Evolutionary conservation across 2,888 invertebrate genomes (phyloP).

Genomic region (Metacarcinus magister): DNA sequence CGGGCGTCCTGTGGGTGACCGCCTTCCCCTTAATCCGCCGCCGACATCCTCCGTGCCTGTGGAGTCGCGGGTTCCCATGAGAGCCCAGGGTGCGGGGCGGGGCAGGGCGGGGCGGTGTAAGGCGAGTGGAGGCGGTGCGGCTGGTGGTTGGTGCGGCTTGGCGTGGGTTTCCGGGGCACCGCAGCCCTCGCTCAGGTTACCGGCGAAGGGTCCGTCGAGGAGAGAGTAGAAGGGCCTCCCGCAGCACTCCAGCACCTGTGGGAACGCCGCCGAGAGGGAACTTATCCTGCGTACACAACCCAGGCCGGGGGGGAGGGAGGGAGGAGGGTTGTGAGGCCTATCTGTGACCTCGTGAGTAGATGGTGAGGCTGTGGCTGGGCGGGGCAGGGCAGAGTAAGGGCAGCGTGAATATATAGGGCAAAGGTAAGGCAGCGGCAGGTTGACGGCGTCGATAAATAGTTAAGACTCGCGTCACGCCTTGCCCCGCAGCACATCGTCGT

Average conservation of each 20-base stretch:
- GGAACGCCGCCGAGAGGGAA: not conserved
- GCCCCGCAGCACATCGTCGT: too few species aligned
- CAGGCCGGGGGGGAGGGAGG: too few species aligned
- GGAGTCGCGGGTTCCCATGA: constrained; percentile 51
- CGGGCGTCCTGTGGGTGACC: constrained; percentile 40
- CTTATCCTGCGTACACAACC: too few species aligned
- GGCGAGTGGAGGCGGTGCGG: not conserved
- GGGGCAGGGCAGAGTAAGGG: too few species aligned
- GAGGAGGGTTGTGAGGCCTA: too few species aligned
- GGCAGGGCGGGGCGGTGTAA: not conserved
- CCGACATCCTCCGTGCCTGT: not conserved
- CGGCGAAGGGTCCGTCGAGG: not conserved
- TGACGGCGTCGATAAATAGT: too few species aligned
- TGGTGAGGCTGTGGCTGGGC: too few species aligned
- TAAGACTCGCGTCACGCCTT: too few species aligned
- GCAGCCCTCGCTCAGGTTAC: not conserved
- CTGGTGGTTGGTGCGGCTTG: not conserved
- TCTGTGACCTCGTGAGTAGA: too few species aligned
- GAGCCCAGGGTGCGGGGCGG: too few species aligned
- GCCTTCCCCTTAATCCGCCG: not conserved
- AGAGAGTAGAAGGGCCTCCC: not conserved
- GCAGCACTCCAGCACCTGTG: not conserved
- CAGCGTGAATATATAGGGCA: too few species aligned
- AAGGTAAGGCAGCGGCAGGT: too few species aligned
- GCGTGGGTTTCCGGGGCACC: constrained; percentile 34